Evolutionary conservation across 2,888 invertebrate genomes (phyloP).

Genomic region (Parnassius apollo): DNA sequence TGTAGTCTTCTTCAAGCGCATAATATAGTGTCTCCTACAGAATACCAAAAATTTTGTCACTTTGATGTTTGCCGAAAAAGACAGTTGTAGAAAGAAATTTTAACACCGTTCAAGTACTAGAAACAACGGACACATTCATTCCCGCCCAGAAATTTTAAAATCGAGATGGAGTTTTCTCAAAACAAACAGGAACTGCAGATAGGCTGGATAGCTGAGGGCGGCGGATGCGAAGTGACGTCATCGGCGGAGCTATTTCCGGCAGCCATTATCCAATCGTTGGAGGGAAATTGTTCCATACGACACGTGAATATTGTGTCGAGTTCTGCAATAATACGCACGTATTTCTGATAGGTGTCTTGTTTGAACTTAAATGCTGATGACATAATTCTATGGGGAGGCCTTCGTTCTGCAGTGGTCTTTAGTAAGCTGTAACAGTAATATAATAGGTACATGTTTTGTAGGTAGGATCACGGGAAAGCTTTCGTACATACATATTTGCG

Average conservation of each 20-base stretch:
- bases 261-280: slow-evolving; percentile 59
- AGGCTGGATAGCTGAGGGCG: slow-evolving; percentile 35
- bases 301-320: slow-evolving; percentile 9
- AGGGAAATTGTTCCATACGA: slow-evolving; percentile 49
- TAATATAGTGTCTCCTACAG: too few relatives aligned
- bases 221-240: slow-evolving; percentile 55
- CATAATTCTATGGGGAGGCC: too few relatives aligned
- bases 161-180: slow-evolving; percentile 17
- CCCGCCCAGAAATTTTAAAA: slow-evolving; percentile 1
- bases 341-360: not conserved
- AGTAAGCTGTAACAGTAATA: too few relatives aligned
- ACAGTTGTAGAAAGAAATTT: too few relatives aligned
- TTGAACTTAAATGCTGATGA: not conserved
- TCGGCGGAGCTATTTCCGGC: slow-evolving; percentile 59
- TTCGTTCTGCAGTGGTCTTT: too few relatives aligned
- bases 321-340: not conserved
- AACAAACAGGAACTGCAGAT: slow-evolving; percentile 31
- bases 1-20: too few relatives aligned
- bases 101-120: too few relatives aligned
- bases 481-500: too few relatives aligned
- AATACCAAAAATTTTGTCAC: too few relatives aligned
- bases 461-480: too few relatives aligned
- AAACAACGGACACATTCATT: not conserved
- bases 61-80: too few relatives aligned
- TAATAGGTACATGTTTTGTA: too few relatives aligned